Conservation (phyloP, 1,140 invertebrate species). For the Anthonomus grandis region DNA sequence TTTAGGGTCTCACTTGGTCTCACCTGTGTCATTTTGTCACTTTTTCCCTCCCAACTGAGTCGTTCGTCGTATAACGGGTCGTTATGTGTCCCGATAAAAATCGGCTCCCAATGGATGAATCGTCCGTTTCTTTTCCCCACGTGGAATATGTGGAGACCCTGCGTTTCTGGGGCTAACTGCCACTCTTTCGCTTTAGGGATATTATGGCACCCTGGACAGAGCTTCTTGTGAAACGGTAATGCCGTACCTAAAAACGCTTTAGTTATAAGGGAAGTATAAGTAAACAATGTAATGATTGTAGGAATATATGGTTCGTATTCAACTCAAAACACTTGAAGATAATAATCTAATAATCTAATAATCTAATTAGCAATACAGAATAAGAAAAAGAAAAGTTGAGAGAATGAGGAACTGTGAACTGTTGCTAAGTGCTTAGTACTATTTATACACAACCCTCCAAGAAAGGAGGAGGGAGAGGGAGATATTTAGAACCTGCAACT, state of each 20-base stretch:
- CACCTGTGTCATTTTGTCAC: conserved; percentile 93
- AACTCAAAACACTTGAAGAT: no score
- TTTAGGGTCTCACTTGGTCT: not conserved
- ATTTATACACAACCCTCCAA: no score
- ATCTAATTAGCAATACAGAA: no score
- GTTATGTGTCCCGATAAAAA: conserved; percentile 80
- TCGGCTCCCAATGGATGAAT: conserved; percentile 86
- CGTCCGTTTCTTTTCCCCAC: conserved; percentile 76
- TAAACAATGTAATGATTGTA: no score
- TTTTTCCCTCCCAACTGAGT: conserved; percentile 85
- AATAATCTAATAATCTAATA: no score
- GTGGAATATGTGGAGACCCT: conserved; percentile 74
- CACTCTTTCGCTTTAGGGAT: conserved; percentile 83
- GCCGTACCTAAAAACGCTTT: conserved; percentile 58
- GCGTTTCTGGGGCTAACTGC: conserved; percentile 66
- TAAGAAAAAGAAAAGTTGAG: no score
- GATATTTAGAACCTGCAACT: no score
- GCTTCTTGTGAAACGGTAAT: conserved; percentile 87
- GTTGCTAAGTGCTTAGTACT: no score
- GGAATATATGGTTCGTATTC: no score
- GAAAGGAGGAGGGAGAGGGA: no score
- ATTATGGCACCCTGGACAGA: conserved; percentile 84
- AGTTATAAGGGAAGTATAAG: not conserved
- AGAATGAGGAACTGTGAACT: no score
- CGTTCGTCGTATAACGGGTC: conserved; percentile 87